Percentiles rank a stretch among this genome's conserved stretches.
Conservation (phyloP, 35 echinoderm and acorn worm species). For the Lytechinus variegatus region DNA sequence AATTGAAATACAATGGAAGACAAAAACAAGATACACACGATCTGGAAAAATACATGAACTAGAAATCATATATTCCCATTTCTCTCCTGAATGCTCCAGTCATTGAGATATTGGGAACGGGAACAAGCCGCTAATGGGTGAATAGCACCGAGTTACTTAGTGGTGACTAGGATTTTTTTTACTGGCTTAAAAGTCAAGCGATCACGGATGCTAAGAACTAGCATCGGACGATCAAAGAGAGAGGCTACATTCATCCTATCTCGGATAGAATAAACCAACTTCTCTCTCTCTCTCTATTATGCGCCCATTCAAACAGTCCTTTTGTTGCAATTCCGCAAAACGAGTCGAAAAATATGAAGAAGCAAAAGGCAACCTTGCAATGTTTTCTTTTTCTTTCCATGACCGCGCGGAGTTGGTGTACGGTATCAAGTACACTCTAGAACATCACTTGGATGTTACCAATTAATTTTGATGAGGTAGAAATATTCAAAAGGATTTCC, state of each 20-base stretch:
- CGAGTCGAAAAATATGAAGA: conserved; percentile 12
- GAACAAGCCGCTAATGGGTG: conserved; percentile 46
- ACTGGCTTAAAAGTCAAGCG: background rate
- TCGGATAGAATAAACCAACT: conserved; percentile 33
- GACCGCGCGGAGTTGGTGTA: conserved; percentile 7
- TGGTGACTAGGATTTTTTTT: conserved; percentile 13
- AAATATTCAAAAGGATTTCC: conserved; percentile 23
- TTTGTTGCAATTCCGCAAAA: conserved; percentile 54
- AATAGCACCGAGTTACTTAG: conserved; percentile 43
- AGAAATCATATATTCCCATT: conserved; percentile 14
- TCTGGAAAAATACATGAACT: background rate
- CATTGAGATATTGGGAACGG: background rate
- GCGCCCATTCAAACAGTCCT: conserved; percentile 29
- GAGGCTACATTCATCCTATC: background rate
- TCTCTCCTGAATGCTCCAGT: background rate
- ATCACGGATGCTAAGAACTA: background rate
- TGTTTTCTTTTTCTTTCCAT: background rate
- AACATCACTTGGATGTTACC: conserved; percentile 48
- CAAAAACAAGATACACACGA: background rate
- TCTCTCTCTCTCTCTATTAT: conserved; percentile 6
- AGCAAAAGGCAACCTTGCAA: background rate
- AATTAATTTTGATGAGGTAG: conserved; percentile 9
- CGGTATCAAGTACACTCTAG: background rate
- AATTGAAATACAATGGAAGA: background rate
- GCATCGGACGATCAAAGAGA: conserved; percentile 42